phyloP scores from a whole-genome alignment of 2,888 invertebrate species.

The Tetragonisca angustula region DNA sequence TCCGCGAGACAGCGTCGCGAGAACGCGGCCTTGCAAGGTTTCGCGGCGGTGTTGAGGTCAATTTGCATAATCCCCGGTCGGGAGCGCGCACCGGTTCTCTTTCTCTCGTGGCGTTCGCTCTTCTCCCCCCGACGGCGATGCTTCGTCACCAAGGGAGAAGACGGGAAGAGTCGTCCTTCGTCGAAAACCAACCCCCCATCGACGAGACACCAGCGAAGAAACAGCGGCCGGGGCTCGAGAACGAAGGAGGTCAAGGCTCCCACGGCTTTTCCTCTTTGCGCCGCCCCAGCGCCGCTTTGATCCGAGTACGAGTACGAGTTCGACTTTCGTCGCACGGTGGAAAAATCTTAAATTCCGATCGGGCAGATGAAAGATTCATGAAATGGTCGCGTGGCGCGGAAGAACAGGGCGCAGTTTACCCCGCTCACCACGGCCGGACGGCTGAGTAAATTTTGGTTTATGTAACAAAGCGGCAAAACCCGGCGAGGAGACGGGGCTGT shows the following conservation, averaged over 20 bases:
- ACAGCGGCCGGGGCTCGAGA: conserved; percentile 29
- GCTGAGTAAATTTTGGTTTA: conserved; percentile 64
- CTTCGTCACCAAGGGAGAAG: background rate
- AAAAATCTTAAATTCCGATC: conserved; percentile 73
- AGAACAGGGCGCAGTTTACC: conserved; percentile 40
- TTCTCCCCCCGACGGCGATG: conserved; percentile 14
- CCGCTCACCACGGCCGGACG: conserved; percentile 33
- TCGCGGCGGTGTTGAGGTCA: conserved; percentile 60
- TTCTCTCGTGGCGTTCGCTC: conserved; percentile 21
- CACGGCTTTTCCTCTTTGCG: conserved; percentile 43
- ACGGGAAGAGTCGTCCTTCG: background rate
- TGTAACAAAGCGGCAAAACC: conserved; percentile 61
- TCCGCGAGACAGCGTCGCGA: conserved; percentile 37
- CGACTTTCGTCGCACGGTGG: conserved; percentile 44
- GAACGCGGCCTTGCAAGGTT: conserved; percentile 55
- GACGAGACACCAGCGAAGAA: conserved; percentile 7
- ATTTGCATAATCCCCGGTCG: conserved; percentile 73
- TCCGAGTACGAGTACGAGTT: background rate
- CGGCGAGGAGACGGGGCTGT: conserved; percentile 21
- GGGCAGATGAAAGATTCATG: conserved; percentile 63
- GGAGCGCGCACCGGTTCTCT: conserved; percentile 14
- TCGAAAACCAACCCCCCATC: background rate
- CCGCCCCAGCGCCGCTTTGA: too few species aligned
- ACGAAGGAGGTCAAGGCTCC: conserved; percentile 66
- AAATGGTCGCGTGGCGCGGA: conserved; percentile 59